phyloP scores from a whole-genome alignment of 2,113 vertebrate species.

The Chionomys nivalis region DNA sequence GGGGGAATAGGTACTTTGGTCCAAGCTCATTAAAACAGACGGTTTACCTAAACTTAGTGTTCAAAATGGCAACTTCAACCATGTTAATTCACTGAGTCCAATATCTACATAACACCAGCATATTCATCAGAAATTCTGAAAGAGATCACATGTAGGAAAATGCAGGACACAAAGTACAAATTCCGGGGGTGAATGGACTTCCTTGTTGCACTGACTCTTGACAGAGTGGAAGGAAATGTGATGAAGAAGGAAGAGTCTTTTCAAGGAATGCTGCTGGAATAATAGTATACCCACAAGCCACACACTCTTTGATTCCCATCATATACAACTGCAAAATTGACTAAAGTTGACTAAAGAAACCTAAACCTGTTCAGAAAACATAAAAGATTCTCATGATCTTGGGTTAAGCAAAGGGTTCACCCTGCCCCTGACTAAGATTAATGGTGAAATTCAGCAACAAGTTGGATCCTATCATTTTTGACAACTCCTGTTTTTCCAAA shows the following conservation, averaged over 20 bases:
- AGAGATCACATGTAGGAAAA: background rate
- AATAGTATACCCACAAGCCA: background rate
- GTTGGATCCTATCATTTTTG: background rate
- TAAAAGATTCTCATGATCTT: background rate
- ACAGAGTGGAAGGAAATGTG: background rate
- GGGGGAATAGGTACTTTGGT: background rate
- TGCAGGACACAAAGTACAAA: background rate
- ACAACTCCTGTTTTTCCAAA: constrained; percentile 15
- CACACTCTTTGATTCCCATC: background rate
- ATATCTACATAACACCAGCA: background rate
- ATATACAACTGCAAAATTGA: background rate
- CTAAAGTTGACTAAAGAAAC: background rate
- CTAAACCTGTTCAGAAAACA: background rate
- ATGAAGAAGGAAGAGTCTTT: background rate
- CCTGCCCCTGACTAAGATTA: background rate
- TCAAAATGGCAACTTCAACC: background rate
- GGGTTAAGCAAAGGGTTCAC: background rate
- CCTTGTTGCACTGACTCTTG: background rate
- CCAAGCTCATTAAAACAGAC: background rate
- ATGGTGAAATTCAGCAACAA: background rate
- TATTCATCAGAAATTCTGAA: background rate
- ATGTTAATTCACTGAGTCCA: background rate
- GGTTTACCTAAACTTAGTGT: background rate
- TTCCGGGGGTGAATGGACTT: background rate
- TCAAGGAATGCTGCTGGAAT: background rate